Percentiles rank a stretch among this genome's conserved stretches.
Evolutionary conservation across 2,113 vertebrate genomes (phyloP).

Genomic region (Oceanites oceanicus): DNA sequence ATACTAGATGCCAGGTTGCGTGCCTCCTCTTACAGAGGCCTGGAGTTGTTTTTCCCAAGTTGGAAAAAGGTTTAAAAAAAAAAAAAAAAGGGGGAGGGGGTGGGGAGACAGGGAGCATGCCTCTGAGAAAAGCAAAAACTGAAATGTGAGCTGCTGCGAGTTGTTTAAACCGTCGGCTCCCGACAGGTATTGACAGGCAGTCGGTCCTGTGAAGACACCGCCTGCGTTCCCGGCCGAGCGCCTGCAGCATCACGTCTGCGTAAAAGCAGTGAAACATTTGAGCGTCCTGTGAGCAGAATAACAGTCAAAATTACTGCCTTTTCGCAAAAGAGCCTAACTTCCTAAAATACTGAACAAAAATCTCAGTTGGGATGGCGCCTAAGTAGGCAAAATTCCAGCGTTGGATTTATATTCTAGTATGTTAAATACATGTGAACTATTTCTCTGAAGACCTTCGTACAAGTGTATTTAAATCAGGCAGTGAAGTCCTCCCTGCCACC

Average conservation of each 20-base stretch:
- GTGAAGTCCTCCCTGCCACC: not conserved
- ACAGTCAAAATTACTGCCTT: not conserved
- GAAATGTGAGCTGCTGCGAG: not conserved
- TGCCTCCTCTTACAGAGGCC: not conserved
- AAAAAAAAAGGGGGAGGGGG: not conserved
- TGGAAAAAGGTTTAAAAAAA: not conserved
- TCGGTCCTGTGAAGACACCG: not conserved
- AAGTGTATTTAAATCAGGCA: not conserved
- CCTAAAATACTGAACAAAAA: not conserved
- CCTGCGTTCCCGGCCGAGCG: not conserved
- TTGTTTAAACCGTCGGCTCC: not conserved
- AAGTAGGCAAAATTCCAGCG: not conserved
- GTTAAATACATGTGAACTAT: fast-evolving
- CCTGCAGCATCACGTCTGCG: not conserved
- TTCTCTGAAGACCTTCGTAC: not conserved
- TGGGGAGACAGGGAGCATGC: too few relatives aligned
- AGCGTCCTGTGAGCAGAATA: not conserved
- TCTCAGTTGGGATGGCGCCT: not conserved
- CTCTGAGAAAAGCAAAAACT: not conserved
- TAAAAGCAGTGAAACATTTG: not conserved
- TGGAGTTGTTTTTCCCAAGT: not conserved
- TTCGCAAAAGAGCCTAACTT: not conserved
- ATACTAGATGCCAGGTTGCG: not conserved
- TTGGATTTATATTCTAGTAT: not conserved
- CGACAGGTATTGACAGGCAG: not conserved